These are phyloP conservation scores for Cheilosia impressa DNA, from an alignment of 2,888 invertebrate genomes.

Conservation along the genomic window DNA sequence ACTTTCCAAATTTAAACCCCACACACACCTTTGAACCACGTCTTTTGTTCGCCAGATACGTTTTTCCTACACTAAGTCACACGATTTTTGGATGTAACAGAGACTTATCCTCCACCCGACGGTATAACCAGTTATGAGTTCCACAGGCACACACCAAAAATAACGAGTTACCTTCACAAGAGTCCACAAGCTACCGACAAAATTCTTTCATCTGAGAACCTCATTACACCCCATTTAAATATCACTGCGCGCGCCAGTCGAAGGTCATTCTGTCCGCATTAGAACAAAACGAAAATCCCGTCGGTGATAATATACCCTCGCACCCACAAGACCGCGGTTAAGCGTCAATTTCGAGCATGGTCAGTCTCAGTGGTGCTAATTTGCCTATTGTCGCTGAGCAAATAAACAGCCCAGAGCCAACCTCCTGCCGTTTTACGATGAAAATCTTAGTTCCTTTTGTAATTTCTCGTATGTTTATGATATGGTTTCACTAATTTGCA, in stretches of 20 bases:
- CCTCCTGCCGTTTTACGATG: conserved; percentile 61
- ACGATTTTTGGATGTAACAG: too few species aligned
- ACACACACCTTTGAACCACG: too few species aligned
- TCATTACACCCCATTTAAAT: conserved; percentile 6
- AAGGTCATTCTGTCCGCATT: conserved; percentile 14
- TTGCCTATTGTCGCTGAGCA: conserved; percentile 47
- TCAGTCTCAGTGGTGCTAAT: conserved; percentile 46
- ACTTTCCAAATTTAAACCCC: too few species aligned
- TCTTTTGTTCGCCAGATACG: too few species aligned
- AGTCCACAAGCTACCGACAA: not conserved
- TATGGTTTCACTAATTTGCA: conserved; percentile 67
- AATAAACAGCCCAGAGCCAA: conserved; percentile 33
- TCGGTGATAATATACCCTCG: conserved; percentile 26
- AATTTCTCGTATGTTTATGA: conserved; percentile 12
- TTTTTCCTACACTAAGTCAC: too few species aligned
- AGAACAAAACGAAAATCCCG: not conserved
- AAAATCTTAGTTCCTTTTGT: conserved; percentile 35
- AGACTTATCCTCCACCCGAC: too few species aligned
- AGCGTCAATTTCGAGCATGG: conserved; percentile 25
- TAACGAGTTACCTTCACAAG: not conserved
- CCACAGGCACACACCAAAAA: too few species aligned
- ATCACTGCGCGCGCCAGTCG: conserved; percentile 29
- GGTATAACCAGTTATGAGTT: too few species aligned
- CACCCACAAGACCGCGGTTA: conserved; percentile 47
- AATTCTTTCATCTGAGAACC: conserved; percentile 11